Evolutionary conservation across 2,113 vertebrate species (phyloP).

Genomic region (Bufo gargarizans): DNA sequence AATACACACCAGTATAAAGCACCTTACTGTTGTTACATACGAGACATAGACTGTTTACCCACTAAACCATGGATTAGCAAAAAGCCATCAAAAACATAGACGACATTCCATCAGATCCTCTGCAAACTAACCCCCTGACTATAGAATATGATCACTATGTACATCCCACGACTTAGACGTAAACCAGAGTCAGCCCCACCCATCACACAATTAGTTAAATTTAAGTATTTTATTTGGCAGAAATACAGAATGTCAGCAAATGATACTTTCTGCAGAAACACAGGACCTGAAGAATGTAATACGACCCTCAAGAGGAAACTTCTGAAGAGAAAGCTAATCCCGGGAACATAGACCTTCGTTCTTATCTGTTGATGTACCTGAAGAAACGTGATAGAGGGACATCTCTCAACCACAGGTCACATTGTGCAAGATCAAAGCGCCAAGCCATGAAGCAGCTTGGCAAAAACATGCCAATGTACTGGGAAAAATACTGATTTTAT

Average conservation of each 20-base stretch:
- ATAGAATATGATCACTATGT: too few relatives aligned
- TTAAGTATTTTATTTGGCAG: not conserved
- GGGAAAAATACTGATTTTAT: not conserved
- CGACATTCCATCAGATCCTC: not conserved
- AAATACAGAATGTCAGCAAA: not conserved
- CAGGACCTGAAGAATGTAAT: conserved; percentile 8
- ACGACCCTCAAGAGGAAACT: not conserved
- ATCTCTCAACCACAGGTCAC: conserved; percentile 14
- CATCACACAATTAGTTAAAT: not conserved
- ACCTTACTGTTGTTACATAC: not conserved
- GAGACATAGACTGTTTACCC: not conserved
- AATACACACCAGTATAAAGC: not conserved
- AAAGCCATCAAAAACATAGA: not conserved
- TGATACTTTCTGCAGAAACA: not conserved
- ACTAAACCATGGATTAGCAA: not conserved
- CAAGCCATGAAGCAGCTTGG: not conserved
- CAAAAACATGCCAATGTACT: not conserved
- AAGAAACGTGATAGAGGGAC: not conserved
- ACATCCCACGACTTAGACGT: too few relatives aligned
- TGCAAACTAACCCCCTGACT: not conserved
- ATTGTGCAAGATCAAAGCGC: conserved; percentile 24
- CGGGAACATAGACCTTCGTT: not conserved
- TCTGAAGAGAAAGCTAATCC: conserved; percentile 26
- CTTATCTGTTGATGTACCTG: conserved; percentile 36
- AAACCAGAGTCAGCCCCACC: not conserved